phyloP scores from a whole-genome alignment of 1,140 invertebrate genomes.

The Drosophila suzukii region DNA sequence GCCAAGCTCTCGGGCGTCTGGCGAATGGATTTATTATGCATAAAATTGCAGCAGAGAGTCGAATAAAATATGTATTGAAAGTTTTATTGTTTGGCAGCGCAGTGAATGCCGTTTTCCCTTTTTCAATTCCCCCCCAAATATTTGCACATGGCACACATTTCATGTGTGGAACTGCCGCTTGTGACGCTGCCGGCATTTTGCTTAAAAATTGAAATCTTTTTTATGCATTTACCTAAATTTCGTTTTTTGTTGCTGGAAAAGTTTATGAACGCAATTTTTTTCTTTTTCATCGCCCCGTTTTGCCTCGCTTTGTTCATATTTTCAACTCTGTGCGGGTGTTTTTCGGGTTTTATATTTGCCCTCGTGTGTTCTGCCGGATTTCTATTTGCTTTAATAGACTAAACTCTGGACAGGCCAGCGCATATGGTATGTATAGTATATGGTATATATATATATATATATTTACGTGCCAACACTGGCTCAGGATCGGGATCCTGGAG shows the following conservation, averaged over 20 bases:
- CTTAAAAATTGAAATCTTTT: slow-evolving; percentile 74
- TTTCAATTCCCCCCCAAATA: slow-evolving; percentile 11
- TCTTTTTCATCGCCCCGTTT: slow-evolving; percentile 45
- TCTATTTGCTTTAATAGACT: slow-evolving; percentile 79
- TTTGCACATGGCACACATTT: slow-evolving; percentile 60
- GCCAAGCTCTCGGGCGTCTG: slow-evolving; percentile 12
- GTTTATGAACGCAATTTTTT: slow-evolving; percentile 56
- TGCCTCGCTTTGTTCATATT: slow-evolving; percentile 60
- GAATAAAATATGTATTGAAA: slow-evolving; percentile 80
- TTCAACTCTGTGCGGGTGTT: slow-evolving; percentile 38
- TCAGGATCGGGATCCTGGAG: slow-evolving; percentile 8
- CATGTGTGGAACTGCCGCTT: slow-evolving; percentile 46
- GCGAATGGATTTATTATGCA: slow-evolving; percentile 71
- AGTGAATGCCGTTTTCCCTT: not conserved
- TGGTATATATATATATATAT: not conserved
- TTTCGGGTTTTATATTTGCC: slow-evolving; percentile 5
- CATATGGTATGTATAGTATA: not conserved
- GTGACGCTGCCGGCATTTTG: slow-evolving; percentile 49
- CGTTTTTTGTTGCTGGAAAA: slow-evolving; percentile 34
- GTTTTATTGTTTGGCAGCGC: slow-evolving; percentile 68
- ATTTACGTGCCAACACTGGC: slow-evolving; percentile 15
- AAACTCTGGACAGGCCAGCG: slow-evolving; percentile 37
- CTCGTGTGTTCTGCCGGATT: slow-evolving; percentile 34
- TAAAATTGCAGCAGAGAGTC: slow-evolving; percentile 70
- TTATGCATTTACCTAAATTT: slow-evolving; percentile 73